phyloP scores from a whole-genome alignment of 1,140 invertebrate genomes.

The Adelges cooleyi region DNA sequence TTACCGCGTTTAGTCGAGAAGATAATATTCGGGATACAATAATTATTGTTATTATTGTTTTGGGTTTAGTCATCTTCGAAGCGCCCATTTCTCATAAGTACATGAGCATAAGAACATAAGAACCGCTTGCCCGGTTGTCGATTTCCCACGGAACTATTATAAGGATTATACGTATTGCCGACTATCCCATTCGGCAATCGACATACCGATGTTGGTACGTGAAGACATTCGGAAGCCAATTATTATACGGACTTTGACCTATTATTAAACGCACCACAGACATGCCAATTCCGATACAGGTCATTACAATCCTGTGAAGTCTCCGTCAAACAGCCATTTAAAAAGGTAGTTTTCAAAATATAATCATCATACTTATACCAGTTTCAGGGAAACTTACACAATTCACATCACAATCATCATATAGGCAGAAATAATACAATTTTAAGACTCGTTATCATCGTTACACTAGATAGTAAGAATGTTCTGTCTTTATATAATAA shows the following conservation, averaged over 20 bases:
- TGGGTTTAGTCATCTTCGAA: neutral
- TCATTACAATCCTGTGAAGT: slow-evolving; percentile 4
- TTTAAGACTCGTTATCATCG: no score
- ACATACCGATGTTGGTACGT: slow-evolving; percentile 20
- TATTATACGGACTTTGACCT: slow-evolving; percentile 2
- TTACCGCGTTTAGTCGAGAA: no score
- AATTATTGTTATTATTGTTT: neutral
- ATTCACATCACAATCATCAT: no score
- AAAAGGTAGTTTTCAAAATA: no score
- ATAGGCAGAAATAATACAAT: no score
- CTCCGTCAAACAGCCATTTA: no score
- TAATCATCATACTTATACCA: no score
- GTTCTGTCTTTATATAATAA: no score
- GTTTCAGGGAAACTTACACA: no score
- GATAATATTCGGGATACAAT: no score
- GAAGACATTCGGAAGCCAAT: slow-evolving; percentile 26
- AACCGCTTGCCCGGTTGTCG: neutral
- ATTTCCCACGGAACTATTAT: slow-evolving; percentile 18
- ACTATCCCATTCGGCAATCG: neutral
- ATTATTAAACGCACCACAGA: slow-evolving; percentile 10
- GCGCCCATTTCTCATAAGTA: slow-evolving; percentile 1
- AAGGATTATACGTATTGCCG: no score
- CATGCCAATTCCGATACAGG: slow-evolving; percentile 8
- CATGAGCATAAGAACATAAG: neutral
- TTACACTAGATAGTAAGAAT: no score